Base-by-base conservation (phyloP, 2,888 invertebrate species). In the Himalopsyche tibetana region DNA sequence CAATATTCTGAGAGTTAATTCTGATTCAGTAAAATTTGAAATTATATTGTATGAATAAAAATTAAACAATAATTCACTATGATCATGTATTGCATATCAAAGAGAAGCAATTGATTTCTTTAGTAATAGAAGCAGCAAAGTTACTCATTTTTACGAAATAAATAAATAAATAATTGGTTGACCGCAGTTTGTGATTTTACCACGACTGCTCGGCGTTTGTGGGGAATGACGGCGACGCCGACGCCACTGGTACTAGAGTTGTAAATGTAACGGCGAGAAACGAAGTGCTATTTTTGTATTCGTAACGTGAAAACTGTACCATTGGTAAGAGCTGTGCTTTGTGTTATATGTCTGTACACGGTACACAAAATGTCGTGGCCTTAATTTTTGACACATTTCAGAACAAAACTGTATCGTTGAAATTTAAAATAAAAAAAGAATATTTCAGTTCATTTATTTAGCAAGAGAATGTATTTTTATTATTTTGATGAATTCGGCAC, bases 191-290 rank as follows among this genome's bases (percentile, higher is more conserved):
- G 5, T 36, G 74, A 38, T 11, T 74, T 74, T 38, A 36, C 9
- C 28, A 2, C 36, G 15, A 15, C 74, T 28, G 19, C 3, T 38
- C 74, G 74, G 36, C 74, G 38, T 36, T 74, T 5, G 36, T 36
- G 74, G 74, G 74, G 74, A 74, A 74, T 74, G 74, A 74, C 36
- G n/a, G 28, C 28, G 74, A 74, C 36, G 74, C 74, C 74, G 74
- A 74, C 74, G 74, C 74, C 74, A 74, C 74, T 74, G 74, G 36
- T 74, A 74, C 74, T 74, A 74, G 74, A 74, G 74, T 38, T 74
- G 19, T 74, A 74, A 74, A 74, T 74, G 74, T 74, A 74, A 74
- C 74, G 74, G 74, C 74, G 74, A 74, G 74, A 36, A 38, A 74
- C 74, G 74, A 38, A 74, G 36, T 36, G 74, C 74, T 74, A 74